A percentile compares a stretch with the other conserved stretches of the same genome.
Conservation (phyloP, 2,113 vertebrate genomes). For the Pomatorhinus ruficollis region DNA sequence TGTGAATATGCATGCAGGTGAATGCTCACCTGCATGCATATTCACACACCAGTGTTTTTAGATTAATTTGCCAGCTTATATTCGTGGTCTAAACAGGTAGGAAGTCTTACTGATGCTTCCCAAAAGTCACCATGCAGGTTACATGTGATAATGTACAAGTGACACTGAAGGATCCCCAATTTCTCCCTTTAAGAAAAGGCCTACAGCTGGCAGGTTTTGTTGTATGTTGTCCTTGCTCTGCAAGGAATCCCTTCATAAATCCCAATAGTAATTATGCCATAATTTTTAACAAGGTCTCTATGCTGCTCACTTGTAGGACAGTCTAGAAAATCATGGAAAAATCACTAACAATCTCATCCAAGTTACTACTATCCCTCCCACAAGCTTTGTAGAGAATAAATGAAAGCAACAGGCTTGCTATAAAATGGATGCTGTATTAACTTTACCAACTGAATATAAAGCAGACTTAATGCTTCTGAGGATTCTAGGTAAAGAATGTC, state of each 20-base stretch:
- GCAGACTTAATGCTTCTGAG: background rate
- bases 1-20: background rate
- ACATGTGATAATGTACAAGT: background rate
- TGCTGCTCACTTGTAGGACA: background rate
- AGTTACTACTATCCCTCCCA: background rate
- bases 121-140: background rate
- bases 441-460: background rate
- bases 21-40: background rate
- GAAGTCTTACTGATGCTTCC: background rate
- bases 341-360: background rate
- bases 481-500: background rate
- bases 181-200: background rate
- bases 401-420: background rate
- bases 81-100: background rate
- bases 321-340: background rate
- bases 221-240: accelerated
- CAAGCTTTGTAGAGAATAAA: background rate
- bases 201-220: background rate
- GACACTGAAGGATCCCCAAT: background rate
- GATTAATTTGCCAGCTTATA: background rate
- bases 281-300: background rate
- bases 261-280: background rate
- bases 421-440: background rate
- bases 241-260: background rate
- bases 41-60: background rate